Base-by-base conservation (phyloP, 2,113 vertebrate species). In the Oxygymnocypris stewartii region DNA sequence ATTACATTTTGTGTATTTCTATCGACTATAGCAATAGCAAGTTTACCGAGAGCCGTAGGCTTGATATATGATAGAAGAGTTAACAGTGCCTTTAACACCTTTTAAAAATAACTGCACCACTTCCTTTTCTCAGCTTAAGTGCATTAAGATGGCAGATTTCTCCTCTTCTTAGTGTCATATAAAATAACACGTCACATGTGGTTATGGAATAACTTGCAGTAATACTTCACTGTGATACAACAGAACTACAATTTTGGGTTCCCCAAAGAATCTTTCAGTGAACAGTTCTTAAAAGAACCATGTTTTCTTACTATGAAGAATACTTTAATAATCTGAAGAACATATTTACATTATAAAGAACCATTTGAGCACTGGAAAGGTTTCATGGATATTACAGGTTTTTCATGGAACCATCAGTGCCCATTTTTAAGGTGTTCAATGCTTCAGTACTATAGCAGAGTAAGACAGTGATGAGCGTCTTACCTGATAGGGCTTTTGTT, bases 401-500 rank as follows among this genome's bases (percentile, higher is more conserved):
- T 2, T 59, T 57, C 18, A 23, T 23, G 54, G 54, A 57, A 57
- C 54, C 18, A 57, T 18, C 51, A 20, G 18, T 57, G 18, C 6
- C 54, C 18, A 20, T 57, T 10, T n/a, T 61, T 20, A 57, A 20
- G 18, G 20, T 23, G 18, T 59, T 59, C 11, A 8, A 13, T 35
- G 4, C 20, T 44, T 16, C 31, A 40, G 20, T 14, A 23, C 20
- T 37, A 49, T 2, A 28, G 20, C 31, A 76, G 49, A 51, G 14
- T 51, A 2, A 51, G 28, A 61, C 31, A 82, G 18, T 23, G 16
- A 85, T 57, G 42, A 54, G 63, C 2, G n/a, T 79, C 86, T 88
- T 92, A 99, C 98, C 98, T 97, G 88, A 99, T 93, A 86, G 97
- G 98, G 91, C 98, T 99, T 49, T 49, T 65, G 8, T 65, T 20